A percentile compares a stretch with the other conserved stretches of the same genome.
These are phyloP conservation scores for Coccyzus lansbergi DNA, from an alignment of 2,797 vertebrate species.

Conservation along the genomic window DNA sequence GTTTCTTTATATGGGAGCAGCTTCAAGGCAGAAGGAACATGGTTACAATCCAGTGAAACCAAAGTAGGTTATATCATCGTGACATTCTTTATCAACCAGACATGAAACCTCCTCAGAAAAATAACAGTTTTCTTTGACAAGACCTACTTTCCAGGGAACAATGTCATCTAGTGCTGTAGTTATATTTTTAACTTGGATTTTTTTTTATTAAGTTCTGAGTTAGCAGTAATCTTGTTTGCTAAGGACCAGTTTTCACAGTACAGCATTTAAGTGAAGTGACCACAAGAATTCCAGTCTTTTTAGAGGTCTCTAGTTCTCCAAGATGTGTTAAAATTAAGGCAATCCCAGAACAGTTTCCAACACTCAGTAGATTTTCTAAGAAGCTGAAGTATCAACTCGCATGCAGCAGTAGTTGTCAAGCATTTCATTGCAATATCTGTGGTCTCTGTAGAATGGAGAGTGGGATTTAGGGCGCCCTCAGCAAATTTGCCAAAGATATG, in stretches of 20 bases:
- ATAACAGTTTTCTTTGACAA: not conserved
- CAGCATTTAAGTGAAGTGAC: not conserved
- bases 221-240: not conserved
- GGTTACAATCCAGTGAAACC: not conserved
- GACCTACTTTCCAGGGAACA: conserved; percentile 18
- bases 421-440: not conserved
- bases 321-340: not conserved
- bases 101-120: not conserved
- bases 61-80: not conserved
- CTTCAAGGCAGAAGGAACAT: not conserved
- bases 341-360: not conserved
- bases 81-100: not conserved
- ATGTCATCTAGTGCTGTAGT: not conserved
- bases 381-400: not conserved
- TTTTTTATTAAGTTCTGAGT: not conserved
- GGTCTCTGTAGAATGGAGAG: not conserved
- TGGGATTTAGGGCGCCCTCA: no score
- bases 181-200: conserved; percentile 22
- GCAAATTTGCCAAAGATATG: no score
- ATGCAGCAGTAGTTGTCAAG: not conserved
- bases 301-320: not conserved
- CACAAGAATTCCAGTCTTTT: not conserved
- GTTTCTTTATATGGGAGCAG: not conserved
- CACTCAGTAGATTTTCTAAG: not conserved
- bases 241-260: not conserved